Conservation (phyloP, 2,113 vertebrate genomes). For the Hemiscyllium ocellatum region DNA sequence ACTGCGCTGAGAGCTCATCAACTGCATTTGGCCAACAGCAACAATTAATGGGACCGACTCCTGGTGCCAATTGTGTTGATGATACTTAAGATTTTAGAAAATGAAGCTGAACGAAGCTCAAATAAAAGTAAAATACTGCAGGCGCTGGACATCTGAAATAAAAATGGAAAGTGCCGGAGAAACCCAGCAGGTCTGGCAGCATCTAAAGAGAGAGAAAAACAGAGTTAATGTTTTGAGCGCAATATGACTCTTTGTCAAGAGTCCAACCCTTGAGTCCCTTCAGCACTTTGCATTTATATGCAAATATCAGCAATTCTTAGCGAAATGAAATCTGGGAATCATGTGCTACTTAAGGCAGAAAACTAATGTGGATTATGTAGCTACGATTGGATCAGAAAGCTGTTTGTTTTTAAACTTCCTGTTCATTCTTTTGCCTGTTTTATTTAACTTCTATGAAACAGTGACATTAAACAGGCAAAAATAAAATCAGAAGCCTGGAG, state of each 20-base stretch:
- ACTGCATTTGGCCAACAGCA: background rate
- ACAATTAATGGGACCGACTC: background rate
- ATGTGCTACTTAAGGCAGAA: background rate
- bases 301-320: background rate
- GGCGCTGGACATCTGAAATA: too few relatives aligned
- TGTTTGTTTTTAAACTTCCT: background rate
- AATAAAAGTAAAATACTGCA: too few relatives aligned
- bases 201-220: too few relatives aligned
- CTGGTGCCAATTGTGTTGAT: background rate
- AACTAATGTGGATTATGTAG: background rate
- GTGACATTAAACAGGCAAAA: background rate
- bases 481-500: background rate
- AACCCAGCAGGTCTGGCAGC: too few relatives aligned
- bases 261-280: too few relatives aligned
- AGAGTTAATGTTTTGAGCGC: too few relatives aligned
- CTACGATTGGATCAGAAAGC: background rate
- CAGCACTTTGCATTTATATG: too few relatives aligned
- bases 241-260: too few relatives aligned
- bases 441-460: background rate
- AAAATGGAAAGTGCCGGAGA: too few relatives aligned
- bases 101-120: background rate
- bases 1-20: background rate
- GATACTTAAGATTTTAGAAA: background rate
- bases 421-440: background rate
- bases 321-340: background rate